Percentiles rank a stretch among this genome's conserved stretches.
phyloP scores from a whole-genome alignment of 2,797 vertebrate species.

The Acipenser transmontanus region DNA sequence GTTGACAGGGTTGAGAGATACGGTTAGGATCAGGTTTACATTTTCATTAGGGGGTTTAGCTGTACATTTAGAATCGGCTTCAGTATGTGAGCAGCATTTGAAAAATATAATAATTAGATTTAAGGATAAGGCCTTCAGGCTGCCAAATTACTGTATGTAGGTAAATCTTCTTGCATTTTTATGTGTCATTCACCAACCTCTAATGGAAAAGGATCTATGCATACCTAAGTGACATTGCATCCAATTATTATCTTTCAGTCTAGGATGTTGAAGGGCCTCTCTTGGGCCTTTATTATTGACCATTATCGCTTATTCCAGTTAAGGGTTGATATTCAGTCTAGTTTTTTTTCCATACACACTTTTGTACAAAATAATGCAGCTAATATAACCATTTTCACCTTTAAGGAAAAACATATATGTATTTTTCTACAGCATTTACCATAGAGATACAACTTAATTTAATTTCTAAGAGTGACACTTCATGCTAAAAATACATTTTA shows the following conservation, averaged over 20 bases:
- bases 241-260: conserved; percentile 73
- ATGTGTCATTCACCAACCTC: conserved; percentile 82
- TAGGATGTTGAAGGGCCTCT: conserved; percentile 65
- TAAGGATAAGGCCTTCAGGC: conserved; percentile 79
- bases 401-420: too few relatives aligned
- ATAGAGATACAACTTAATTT: too few relatives aligned
- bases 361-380: too few relatives aligned
- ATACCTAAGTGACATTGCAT: conserved; percentile 73
- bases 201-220: conserved; percentile 77
- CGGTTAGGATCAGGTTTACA: conserved; percentile 32
- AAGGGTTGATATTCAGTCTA: conserved; percentile 41
- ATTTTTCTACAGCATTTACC: too few relatives aligned
- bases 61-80: conserved; percentile 48
- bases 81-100: conserved; percentile 58
- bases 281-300: conserved; percentile 71
- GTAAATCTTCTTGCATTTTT: conserved; percentile 66
- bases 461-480: too few relatives aligned
- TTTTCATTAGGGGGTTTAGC: conserved; percentile 57
- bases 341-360: too few relatives aligned
- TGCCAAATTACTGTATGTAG: conserved; percentile 66
- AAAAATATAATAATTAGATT: conserved; percentile 89
- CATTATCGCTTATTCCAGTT: conserved; percentile 65
- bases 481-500: too few relatives aligned
- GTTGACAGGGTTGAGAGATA: conserved; percentile 11
- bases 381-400: too few relatives aligned